Evolutionary conservation across 2,888 invertebrate genomes (phyloP).

Genomic region (Diarsia mendica): DNA sequence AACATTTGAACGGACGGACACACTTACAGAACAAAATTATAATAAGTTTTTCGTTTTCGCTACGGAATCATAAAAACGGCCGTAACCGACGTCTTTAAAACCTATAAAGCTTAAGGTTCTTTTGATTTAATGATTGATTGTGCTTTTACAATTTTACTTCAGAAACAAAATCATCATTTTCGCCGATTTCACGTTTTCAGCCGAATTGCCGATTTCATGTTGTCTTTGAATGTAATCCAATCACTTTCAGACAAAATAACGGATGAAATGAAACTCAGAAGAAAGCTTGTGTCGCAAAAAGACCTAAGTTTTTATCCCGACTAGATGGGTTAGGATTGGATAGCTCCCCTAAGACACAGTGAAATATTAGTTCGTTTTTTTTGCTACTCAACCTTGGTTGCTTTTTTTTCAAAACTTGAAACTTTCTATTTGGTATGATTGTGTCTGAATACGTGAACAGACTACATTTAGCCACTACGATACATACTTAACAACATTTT

Average conservation of each 20-base stretch:
- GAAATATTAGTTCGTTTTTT: conserved; percentile 47
- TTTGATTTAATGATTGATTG: background rate
- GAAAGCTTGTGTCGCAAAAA: conserved; percentile 39
- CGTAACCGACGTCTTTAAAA: background rate
- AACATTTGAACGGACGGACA: background rate
- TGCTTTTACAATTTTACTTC: background rate
- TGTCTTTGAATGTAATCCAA: conserved; percentile 20
- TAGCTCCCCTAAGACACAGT: conserved; percentile 50
- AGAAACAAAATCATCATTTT: conserved; percentile 7
- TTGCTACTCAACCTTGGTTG: conserved; percentile 6
- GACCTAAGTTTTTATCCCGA: conserved; percentile 41
- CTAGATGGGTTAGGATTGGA: conserved; percentile 53
- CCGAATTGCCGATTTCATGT: background rate
- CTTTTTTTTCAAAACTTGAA: background rate
- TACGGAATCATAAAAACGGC: background rate
- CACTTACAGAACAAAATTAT: background rate
- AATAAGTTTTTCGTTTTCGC: background rate
- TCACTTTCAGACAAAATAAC: conserved; percentile 25
- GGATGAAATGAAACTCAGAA: conserved; percentile 31
- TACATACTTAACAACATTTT: background rate
- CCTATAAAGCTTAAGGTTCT: background rate
- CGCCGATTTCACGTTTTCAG: background rate
- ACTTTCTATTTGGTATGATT: background rate
- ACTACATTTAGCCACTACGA: background rate
- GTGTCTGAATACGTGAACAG: background rate